These are phyloP conservation scores for Acleris cristana DNA, from an alignment of 2,888 invertebrate genomes.

Conservation along the genomic window DNA sequence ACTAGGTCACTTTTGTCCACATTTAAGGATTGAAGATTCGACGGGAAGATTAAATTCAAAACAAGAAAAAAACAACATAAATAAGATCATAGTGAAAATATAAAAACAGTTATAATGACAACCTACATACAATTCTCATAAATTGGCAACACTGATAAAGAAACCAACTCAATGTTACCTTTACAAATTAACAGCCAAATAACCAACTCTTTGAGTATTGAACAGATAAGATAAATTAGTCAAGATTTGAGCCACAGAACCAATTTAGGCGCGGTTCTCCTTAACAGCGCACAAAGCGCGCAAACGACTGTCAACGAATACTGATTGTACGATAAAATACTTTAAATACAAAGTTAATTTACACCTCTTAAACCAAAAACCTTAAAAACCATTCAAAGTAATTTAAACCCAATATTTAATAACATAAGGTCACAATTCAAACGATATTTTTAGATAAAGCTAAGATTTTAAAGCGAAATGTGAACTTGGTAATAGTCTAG, in stretches of 20 bases:
- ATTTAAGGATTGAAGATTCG: no score
- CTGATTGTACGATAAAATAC: constrained; percentile 55
- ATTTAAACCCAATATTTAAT: not conserved
- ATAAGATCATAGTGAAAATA: no score
- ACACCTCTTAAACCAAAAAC: constrained; percentile 32
- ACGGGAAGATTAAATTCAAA: no score
- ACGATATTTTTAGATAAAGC: not conserved
- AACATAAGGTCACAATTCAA: not conserved
- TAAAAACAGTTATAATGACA: no score
- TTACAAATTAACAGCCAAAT: constrained; percentile 20
- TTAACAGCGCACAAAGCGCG: constrained; percentile 58
- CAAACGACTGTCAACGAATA: constrained; percentile 62
- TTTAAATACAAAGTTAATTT: constrained; percentile 36
- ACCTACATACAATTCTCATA: no score
- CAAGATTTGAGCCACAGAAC: constrained; percentile 51
- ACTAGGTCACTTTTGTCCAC: no score
- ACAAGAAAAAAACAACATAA: no score
- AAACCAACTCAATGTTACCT: constrained; percentile 24
- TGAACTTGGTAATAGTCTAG: constrained; percentile 7
- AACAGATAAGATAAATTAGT: constrained; percentile 45
- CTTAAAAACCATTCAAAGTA: constrained; percentile 1
- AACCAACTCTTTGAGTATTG: constrained; percentile 15
- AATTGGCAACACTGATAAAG: constrained; percentile 3
- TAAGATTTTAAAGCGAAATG: not conserved
- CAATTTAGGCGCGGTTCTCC: constrained; percentile 61